Conservation (phyloP, 2,113 vertebrate species). For the Leucopsar rothschildi region DNA sequence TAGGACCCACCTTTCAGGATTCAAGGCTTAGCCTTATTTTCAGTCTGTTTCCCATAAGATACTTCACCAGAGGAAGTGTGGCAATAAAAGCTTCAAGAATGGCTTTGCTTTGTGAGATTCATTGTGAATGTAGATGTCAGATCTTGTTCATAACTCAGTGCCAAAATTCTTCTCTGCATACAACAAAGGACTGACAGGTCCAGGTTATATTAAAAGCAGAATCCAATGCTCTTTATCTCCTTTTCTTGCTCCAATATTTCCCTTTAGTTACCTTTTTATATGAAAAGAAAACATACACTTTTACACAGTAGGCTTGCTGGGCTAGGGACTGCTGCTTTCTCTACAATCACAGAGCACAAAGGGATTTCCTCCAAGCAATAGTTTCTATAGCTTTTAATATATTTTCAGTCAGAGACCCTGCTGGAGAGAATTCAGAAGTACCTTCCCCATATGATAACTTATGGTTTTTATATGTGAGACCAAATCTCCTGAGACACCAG, state of each 20-base stretch:
- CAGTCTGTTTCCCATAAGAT: not conserved
- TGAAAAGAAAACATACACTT: not conserved
- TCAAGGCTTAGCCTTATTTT: not conserved
- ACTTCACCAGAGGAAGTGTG: not conserved
- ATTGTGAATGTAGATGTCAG: not conserved
- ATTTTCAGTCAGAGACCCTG: not conserved
- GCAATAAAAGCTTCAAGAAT: not conserved
- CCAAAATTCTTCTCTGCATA: not conserved
- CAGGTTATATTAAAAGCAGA: not conserved
- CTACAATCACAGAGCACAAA: not conserved
- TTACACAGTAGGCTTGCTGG: not conserved
- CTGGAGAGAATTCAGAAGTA: not conserved
- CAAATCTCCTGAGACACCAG: not conserved
- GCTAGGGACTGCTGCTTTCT: not conserved
- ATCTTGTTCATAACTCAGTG: not conserved
- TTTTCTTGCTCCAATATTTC: not conserved
- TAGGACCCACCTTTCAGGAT: not conserved
- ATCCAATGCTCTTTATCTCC: not conserved
- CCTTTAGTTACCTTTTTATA: not conserved
- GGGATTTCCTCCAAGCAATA: not conserved
- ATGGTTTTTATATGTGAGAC: not conserved
- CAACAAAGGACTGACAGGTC: not conserved
- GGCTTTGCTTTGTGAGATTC: not conserved
- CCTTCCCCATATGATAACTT: not conserved
- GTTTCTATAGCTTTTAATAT: not conserved